Evolutionary conservation across 2,888 invertebrate species (phyloP).

Genomic region (Drosophila incognita): DNA sequence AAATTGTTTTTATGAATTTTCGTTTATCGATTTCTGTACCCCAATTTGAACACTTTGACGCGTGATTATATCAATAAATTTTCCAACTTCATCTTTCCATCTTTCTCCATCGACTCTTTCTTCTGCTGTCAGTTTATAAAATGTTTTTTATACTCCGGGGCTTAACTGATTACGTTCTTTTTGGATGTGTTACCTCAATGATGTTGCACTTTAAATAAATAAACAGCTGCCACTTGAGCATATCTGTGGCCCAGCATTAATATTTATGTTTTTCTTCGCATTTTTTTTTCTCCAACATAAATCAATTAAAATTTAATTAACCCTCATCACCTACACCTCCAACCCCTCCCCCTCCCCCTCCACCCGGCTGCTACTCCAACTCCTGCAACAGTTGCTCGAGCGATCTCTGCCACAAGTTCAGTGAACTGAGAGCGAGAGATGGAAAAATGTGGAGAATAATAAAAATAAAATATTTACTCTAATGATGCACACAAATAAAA

Average conservation of each 20-base stretch:
- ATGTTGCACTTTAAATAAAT: neutral
- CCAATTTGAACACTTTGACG: neutral
- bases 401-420: slow-evolving; percentile 57
- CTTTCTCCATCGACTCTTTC: neutral
- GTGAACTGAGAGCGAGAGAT: slow-evolving; percentile 45
- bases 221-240: neutral
- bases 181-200: neutral
- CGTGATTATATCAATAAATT: neutral
- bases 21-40: neutral
- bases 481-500: slow-evolving; percentile 55
- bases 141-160: neutral
- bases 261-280: neutral
- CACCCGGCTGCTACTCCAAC: neutral
- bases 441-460: slow-evolving; percentile 26
- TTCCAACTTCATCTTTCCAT: neutral
- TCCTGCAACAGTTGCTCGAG: slow-evolving; percentile 6
- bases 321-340: slow-evolving; percentile 35
- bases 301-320: slow-evolving; percentile 55
- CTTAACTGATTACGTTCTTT: neutral
- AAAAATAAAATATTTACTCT: slow-evolving; percentile 47
- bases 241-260: neutral
- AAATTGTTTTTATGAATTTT: neutral
- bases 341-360: neutral
- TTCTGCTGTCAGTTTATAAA: neutral
- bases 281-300: slow-evolving; percentile 18